Base-by-base conservation (phyloP, 2,797 vertebrate species). In the Chrosomus eos region DNA sequence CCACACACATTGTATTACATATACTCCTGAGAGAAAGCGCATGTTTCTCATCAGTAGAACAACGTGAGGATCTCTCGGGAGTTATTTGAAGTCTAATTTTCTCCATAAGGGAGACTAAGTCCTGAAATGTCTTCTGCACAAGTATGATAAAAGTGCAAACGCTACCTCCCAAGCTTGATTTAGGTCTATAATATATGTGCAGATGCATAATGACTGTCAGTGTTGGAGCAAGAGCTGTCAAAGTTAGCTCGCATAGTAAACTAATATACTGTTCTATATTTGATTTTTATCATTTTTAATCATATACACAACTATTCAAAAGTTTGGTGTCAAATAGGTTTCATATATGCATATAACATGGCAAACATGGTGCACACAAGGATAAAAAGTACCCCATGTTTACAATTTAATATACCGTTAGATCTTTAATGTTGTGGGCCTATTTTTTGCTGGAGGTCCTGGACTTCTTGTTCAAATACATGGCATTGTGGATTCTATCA, bases 1-100 rank as follows among this genome's bases (percentile, higher is more conserved):
- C 64, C 80, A 55, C 66, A 55, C 79, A 21, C 45, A 26, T 23
- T 81, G 79, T 55, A 58, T 36, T 58, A 26, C 48, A 40, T 21
- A 3, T 3, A 5, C 62, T 80, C 31, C 31, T n/a, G 23, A 53
- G 28, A 68, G 45, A 53, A 33, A 7, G 66, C 36, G 45, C 28
- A 36, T 70, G 64, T 53, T 80, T 70, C 43, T 81, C 45, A 1
- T 81, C 64, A 51, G 28, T n/a, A 38, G 43, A 43, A 40, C 16
- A 80, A 80, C 40, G 26, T 21, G 10, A 74, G 45, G 18, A 10
- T 71, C 16, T 81, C 33, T 43, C n/a, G 43, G n/a, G 33, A 51
- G n/a, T 80, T 51, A 51, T 67, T 53, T 67, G 8, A 64, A 31
- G 26, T 23, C 60, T 79, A 48, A 67, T 53, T 40, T 40, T 71